A percentile compares a stretch with the other conserved stretches of the same genome.
phyloP scores from a whole-genome alignment of 2,888 invertebrate genomes.

The Apotomis turbidana region DNA sequence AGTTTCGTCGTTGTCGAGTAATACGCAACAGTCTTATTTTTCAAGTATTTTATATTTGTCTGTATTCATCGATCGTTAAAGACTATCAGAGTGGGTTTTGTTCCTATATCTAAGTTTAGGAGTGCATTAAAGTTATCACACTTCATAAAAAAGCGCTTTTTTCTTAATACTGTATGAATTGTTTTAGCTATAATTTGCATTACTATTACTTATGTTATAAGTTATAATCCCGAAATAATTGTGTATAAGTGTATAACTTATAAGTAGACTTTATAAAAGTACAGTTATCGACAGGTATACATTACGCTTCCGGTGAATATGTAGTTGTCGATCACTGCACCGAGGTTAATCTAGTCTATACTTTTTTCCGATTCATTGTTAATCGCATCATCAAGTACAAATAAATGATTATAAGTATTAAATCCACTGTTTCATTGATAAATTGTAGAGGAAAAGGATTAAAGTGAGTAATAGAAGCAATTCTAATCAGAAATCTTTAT shows the following conservation, averaged over 20 bases:
- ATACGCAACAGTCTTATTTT: neutral
- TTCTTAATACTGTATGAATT: neutral
- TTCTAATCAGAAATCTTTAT: slow-evolving; percentile 50
- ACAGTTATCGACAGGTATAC: neutral
- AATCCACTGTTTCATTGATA: slow-evolving; percentile 1
- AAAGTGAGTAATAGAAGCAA: neutral
- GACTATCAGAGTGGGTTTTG: neutral
- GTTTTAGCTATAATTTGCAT: slow-evolving; percentile 14
- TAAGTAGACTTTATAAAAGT: slow-evolving; percentile 5
- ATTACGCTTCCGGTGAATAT: neutral
- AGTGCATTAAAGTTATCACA: neutral
- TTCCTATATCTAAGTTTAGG: neutral
- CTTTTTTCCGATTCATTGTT: neutral
- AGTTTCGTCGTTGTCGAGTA: neutral
- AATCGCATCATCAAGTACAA: slow-evolving; percentile 34
- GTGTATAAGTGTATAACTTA: slow-evolving; percentile 1
- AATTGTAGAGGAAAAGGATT: neutral
- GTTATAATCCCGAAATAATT: slow-evolving; percentile 14
- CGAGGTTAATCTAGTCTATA: slow-evolving; percentile 30
- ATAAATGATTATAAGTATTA: slow-evolving; percentile 33
- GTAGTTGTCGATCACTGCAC: neutral
- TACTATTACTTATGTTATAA: slow-evolving; percentile 29
- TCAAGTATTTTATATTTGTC: neutral
- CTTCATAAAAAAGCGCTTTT: neutral
- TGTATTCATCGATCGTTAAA: neutral